A percentile compares a stretch with the other conserved stretches of the same genome.
Conservation (phyloP, 2,888 invertebrate species). For the Eupithecia dodoneata region DNA sequence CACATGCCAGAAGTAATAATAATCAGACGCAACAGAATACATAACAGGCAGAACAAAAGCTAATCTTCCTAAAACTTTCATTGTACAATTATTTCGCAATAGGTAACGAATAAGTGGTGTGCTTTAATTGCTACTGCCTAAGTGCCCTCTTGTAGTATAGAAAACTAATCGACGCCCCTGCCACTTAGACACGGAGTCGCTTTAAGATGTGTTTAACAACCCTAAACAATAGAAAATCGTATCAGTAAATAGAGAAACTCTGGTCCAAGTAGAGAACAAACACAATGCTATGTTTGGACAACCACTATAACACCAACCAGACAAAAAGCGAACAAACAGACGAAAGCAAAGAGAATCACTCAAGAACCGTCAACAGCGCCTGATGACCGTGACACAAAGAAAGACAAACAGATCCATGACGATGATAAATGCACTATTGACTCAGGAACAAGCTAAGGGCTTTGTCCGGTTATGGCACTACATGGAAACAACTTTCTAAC, state of each 20-base stretch:
- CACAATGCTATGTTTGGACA: not conserved
- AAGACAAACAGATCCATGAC: constrained; percentile 36
- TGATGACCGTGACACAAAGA: constrained; percentile 30
- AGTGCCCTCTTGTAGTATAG: constrained; percentile 33
- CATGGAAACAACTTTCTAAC: constrained; percentile 46
- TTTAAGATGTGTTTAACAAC: not conserved
- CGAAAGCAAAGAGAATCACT: constrained; percentile 11
- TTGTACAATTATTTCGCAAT: constrained; percentile 37
- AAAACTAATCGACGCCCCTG: not conserved
- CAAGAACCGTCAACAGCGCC: constrained; percentile 21
- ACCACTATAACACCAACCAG: constrained; percentile 1
- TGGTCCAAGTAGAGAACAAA: not conserved
- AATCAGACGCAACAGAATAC: constrained; percentile 38
- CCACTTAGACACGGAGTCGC: not conserved
- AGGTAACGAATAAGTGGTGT: constrained; percentile 32
- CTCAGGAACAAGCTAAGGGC: constrained; percentile 39
- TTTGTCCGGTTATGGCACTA: constrained; percentile 39
- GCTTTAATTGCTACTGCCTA: constrained; percentile 33
- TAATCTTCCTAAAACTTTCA: constrained; percentile 35
- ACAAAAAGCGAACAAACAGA: constrained; percentile 13
- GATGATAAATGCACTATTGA: constrained; percentile 36
- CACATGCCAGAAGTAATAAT: constrained; percentile 24
- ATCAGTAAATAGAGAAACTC: constrained; percentile 2
- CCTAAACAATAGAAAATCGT: constrained; percentile 2
- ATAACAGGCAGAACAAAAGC: constrained; percentile 41